These are phyloP conservation scores for Syngnathus scovelli DNA, from an alignment of 2,113 vertebrate species.

Conservation along the genomic window DNA sequence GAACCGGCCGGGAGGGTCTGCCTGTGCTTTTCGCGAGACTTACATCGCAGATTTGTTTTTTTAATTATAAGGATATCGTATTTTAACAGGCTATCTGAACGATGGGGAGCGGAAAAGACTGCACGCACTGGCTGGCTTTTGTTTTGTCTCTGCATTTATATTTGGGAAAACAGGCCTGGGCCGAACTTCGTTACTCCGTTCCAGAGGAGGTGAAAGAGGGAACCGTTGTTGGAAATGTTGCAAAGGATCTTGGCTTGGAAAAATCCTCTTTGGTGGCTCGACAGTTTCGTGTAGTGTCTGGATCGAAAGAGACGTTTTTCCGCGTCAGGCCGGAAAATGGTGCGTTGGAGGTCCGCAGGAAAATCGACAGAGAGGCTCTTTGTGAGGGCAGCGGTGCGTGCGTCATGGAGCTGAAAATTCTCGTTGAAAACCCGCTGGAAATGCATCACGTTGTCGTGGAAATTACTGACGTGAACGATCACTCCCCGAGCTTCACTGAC, in stretches of 20 bases:
- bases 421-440: conserved; percentile 67
- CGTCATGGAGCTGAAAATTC: conserved; percentile 60
- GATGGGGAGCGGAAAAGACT: not conserved
- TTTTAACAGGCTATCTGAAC: not conserved
- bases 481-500: conserved; percentile 61
- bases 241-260: conserved; percentile 68
- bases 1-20: not conserved
- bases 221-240: conserved; percentile 54
- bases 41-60: not conserved
- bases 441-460: conserved; percentile 62
- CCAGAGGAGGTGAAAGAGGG: conserved; percentile 63
- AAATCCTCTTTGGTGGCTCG: conserved; percentile 20
- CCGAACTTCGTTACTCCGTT: conserved; percentile 62
- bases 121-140: not conserved
- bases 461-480: conserved; percentile 71
- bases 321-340: conserved; percentile 46
- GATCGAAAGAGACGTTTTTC: not conserved
- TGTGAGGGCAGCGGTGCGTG: conserved; percentile 56
- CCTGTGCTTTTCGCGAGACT: not conserved
- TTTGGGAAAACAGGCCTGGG: conserved; percentile 12
- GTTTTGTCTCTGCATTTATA: conserved; percentile 6
- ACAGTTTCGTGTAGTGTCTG: conserved; percentile 60
- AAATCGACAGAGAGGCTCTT: conserved; percentile 66
- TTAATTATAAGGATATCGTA: not conserved
- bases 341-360: conserved; percentile 45